phyloP scores from a whole-genome alignment of 2,888 invertebrate species.

The Pasiphila rectangulata region DNA sequence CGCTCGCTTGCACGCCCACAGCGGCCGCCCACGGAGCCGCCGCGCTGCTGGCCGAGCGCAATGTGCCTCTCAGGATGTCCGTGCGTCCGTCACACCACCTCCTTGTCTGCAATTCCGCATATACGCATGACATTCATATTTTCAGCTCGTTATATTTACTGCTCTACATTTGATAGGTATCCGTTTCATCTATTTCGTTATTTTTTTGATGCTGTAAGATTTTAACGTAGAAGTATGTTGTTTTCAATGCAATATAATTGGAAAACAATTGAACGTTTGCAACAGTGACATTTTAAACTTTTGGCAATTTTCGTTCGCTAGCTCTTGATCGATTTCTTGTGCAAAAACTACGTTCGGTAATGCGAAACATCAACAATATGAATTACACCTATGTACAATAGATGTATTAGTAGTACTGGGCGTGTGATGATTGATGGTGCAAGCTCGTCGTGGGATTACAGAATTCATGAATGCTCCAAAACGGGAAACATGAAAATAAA shows the following conservation, averaged over 20 bases:
- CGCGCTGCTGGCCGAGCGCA: constrained; percentile 37
- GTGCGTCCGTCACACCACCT: constrained; percentile 8
- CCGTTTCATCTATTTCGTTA: no score
- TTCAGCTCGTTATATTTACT: background rate
- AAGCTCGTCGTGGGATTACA: constrained; percentile 28
- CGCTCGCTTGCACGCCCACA: constrained; percentile 77
- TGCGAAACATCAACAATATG: no score
- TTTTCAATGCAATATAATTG: no score
- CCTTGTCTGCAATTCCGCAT: background rate
- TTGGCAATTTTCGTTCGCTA: no score
- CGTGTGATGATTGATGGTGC: constrained; percentile 26
- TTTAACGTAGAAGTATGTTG: no score
- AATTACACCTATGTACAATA: constrained; percentile 21
- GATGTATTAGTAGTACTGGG: constrained; percentile 11
- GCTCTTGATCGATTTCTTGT: no score
- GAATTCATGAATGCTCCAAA: constrained; percentile 24
- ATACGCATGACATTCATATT: no score
- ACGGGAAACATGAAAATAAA: constrained; percentile 25
- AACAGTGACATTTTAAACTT: no score
- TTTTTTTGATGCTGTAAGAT: no score
- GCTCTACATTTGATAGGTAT: no score
- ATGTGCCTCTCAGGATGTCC: constrained; percentile 21
- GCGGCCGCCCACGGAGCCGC: constrained; percentile 64
- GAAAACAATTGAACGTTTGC: no score
- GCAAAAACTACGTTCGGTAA: no score